Evolutionary conservation across 2,797 vertebrate genomes (phyloP).

Genomic region (Mareca penelope): DNA sequence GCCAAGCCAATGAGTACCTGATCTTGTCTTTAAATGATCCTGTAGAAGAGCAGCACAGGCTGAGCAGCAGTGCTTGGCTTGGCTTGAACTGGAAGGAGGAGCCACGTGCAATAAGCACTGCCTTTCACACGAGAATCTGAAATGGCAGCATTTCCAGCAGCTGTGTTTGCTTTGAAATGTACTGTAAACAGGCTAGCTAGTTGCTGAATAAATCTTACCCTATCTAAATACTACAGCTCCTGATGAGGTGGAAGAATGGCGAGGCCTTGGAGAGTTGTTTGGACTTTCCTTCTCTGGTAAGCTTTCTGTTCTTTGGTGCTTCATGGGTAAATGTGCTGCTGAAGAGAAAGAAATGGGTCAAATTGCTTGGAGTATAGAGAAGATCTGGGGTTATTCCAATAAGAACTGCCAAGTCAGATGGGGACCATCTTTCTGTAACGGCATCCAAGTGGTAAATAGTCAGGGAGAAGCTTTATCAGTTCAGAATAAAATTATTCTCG

Average conservation of each 20-base stretch:
- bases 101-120: fast-evolving
- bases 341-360: background rate
- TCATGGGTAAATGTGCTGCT: background rate
- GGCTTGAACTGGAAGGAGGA: background rate
- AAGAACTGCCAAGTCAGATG: conserved; percentile 61
- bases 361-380: background rate
- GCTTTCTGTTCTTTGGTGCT: background rate
- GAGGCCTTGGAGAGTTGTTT: background rate
- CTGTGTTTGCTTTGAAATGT: fast-evolving
- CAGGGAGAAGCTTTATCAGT: conserved; percentile 37
- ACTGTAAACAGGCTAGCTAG: background rate
- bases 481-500: background rate
- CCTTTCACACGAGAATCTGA: background rate
- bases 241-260: background rate
- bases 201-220: background rate
- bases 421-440: conserved; percentile 12
- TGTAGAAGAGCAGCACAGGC: background rate
- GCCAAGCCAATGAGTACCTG: background rate
- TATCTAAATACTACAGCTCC: background rate
- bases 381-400: conserved; percentile 34
- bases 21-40: background rate
- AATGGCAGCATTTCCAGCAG: background rate
- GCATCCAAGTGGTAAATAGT: background rate
- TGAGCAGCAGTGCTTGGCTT: background rate
- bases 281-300: background rate